phyloP scores from a whole-genome alignment of 2,888 invertebrate species.

The Tyria jacobaeae region DNA sequence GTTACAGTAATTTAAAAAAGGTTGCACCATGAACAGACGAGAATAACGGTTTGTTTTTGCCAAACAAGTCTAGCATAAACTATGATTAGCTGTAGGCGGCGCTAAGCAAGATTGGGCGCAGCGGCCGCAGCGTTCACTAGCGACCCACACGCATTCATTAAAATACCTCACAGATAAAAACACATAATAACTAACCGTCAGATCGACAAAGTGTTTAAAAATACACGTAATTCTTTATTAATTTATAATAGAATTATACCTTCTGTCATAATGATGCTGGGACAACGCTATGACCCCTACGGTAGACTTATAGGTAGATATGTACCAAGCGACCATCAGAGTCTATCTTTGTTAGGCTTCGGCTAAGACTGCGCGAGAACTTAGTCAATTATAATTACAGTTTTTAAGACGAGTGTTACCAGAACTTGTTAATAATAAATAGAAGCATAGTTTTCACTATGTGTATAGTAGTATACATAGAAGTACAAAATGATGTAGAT shows the following conservation, averaged over 20 bases:
- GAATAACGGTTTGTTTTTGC: slow-evolving; percentile 44
- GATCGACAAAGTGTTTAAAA: slow-evolving; percentile 16
- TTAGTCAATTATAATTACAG: neutral
- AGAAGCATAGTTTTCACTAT: neutral
- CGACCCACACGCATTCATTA: slow-evolving; percentile 45
- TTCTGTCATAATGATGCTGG: neutral
- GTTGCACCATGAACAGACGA: slow-evolving; percentile 22
- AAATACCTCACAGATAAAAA: slow-evolving; percentile 39
- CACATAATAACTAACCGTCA: slow-evolving; percentile 24
- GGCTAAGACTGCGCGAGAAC: no score
- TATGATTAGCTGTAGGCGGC: slow-evolving; percentile 53
- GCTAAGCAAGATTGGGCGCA: slow-evolving; percentile 43
- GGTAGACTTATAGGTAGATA: slow-evolving; percentile 7
- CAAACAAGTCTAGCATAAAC: slow-evolving; percentile 45
- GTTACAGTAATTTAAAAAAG: no score
- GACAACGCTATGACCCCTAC: slow-evolving; percentile 7
- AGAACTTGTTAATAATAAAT: neutral
- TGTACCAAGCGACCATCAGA: no score
- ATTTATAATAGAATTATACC: slow-evolving; percentile 4
- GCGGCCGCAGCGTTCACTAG: slow-evolving; percentile 22
- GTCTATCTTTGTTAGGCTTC: no score
- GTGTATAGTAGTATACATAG: neutral
- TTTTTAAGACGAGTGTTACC: neutral
- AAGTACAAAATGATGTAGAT: neutral
- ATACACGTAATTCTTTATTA: slow-evolving; percentile 10